Conservation (phyloP, 1,140 invertebrate genomes). For the Venturia canescens region DNA sequence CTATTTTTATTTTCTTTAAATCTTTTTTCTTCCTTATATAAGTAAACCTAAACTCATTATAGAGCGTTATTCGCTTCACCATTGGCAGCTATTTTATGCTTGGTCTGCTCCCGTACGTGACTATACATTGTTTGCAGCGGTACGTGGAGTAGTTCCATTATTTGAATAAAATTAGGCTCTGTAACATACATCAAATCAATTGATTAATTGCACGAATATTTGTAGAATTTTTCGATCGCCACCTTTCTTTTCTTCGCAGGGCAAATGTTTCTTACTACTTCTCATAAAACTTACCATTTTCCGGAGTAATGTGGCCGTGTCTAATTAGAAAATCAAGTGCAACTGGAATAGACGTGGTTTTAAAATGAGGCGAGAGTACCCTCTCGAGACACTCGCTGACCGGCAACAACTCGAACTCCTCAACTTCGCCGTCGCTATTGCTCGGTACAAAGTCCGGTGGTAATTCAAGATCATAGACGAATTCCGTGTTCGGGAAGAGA, state of each 20-base stretch:
- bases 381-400: slow-evolving; percentile 88
- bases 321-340: slow-evolving; percentile 94
- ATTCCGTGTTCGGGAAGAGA: slow-evolving; percentile 95
- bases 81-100: slow-evolving; percentile 73
- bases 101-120: slow-evolving; percentile 67
- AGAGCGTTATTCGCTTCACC: slow-evolving; percentile 69
- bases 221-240: no score
- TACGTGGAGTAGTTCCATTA: slow-evolving; percentile 91
- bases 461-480: slow-evolving; percentile 95
- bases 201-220: not conserved
- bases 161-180: slow-evolving; percentile 90
- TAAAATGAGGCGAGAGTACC: slow-evolving; percentile 90
- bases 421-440: slow-evolving; percentile 95
- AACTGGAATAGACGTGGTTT: slow-evolving; percentile 94
- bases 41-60: slow-evolving; percentile 49
- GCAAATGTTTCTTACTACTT: not conserved
- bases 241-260: no score
- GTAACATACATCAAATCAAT: slow-evolving; percentile 63
- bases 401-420: slow-evolving; percentile 90
- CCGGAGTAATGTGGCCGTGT: slow-evolving; percentile 91
- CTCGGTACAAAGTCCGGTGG: slow-evolving; percentile 92
- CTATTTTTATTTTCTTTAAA: slow-evolving; percentile 59
- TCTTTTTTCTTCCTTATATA: slow-evolving; percentile 27
- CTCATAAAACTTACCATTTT: slow-evolving; percentile 84
- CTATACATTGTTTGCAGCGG: slow-evolving; percentile 87